Base-by-base conservation (phyloP, 2,797 vertebrate genomes). In the Botia almorhae region DNA sequence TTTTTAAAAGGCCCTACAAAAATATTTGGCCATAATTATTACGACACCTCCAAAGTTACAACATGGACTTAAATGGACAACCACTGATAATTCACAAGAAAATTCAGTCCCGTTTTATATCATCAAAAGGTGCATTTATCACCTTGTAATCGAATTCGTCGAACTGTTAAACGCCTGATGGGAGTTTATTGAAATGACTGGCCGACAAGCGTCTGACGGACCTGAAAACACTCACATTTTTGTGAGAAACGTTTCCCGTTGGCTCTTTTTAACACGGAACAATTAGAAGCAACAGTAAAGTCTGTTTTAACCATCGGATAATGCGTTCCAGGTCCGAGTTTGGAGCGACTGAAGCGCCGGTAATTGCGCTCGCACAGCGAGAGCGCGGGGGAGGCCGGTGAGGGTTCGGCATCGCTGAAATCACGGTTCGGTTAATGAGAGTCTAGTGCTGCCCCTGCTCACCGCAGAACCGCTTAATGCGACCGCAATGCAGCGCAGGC, bases 361-460 rank as follows among this genome's bases (percentile, higher is more conserved):
- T 75, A 80, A 83, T 83, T 83, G 71, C 64, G 56, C 43, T 75
- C 76, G 51, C 76, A 74, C 75, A 53, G 81, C 61, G 81, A 68
- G 65, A 39, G 56, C 21, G 50, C 69, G 58, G 17, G 33, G 11
- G 53, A 39, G 69, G 75, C 19, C 68, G 36, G 16, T 1, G 19
- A 53, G 76, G 75, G 58, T 73, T 74, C 76, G 23, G 63, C 75
- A 69, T 68, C 75, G 67, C 75, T 53, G 58, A 68, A 68, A 69
- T 61, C 63, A 21, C 64, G 21, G 50, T 21, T 11, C 5, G 43
- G 46, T 7, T 83, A 83, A 83, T 65, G 81, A 83, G 64, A 83
- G 71, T 70, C 76, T n/a, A 48, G 61, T 53, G 12, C 60, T 8
- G 26, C 69, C 36, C 23, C 65, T 74, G 68, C 48, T 78, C 76